These are phyloP conservation scores for Phenganax subtilis DNA, from an alignment of 92 coral and sea anemone genomes.

Conservation along the genomic window DNA sequence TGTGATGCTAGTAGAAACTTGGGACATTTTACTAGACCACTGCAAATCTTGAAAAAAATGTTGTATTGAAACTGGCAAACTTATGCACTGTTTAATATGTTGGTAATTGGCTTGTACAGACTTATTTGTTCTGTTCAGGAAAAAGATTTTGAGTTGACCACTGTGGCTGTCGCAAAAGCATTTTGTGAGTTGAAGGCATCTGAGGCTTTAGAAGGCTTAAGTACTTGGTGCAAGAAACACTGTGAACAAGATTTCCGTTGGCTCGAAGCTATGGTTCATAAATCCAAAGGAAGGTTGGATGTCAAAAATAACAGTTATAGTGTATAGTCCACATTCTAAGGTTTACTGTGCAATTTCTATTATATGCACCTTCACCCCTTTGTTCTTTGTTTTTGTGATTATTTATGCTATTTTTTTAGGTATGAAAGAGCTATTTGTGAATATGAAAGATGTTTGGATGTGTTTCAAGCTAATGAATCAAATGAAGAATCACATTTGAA, in stretches of 20 bases:
- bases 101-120: background rate
- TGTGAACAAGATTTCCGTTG: constrained; percentile 70
- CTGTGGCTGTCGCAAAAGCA: constrained; percentile 67
- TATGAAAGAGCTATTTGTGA: constrained; percentile 84
- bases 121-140: constrained; percentile 51
- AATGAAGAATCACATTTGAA: constrained; percentile 49
- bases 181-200: constrained; percentile 85
- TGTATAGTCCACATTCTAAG: background rate
- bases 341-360: background rate
- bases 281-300: constrained; percentile 89
- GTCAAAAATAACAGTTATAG: background rate
- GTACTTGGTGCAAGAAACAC: constrained; percentile 79
- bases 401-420: constrained; percentile 42
- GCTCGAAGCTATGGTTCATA: constrained; percentile 72
- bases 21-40: no score
- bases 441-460: constrained; percentile 57
- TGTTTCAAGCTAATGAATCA: constrained; percentile 41
- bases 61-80: no score
- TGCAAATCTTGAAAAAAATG: no score
- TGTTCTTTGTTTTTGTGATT: no score
- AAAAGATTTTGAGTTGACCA: constrained; percentile 70
- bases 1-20: no score
- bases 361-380: no score
- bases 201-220: constrained; percentile 79
- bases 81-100: no score